Evolutionary conservation across 2,113 vertebrate genomes (phyloP).

Genomic region (Calyptommatus sinebrachiatus): DNA sequence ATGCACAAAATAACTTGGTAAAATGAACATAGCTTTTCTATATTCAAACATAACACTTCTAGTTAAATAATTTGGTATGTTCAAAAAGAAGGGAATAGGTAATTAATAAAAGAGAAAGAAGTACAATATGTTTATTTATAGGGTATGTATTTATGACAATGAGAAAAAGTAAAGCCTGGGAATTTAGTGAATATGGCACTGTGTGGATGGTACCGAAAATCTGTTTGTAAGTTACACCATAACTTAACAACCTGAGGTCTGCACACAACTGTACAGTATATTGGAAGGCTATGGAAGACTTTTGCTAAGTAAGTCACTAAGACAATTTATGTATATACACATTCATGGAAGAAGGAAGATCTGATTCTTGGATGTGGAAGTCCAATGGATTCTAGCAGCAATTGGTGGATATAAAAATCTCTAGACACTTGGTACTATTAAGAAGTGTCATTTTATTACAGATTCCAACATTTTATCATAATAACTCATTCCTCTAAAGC

Average conservation of each 20-base stretch:
- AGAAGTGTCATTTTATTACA: not conserved
- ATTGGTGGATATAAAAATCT: not conserved
- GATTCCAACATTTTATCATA: slow-evolving; percentile 34
- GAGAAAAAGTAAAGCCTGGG: no score
- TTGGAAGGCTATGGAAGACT: not conserved
- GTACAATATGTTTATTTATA: no score
- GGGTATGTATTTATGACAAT: no score
- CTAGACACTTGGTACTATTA: not conserved
- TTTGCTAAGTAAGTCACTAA: not conserved
- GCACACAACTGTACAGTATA: not conserved
- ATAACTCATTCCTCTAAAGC: slow-evolving; percentile 36
- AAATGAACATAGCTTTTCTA: not conserved
- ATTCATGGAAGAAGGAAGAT: not conserved
- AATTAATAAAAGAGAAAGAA: no score
- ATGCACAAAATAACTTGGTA: not conserved
- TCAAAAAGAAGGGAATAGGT: no score
- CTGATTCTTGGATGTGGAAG: not conserved
- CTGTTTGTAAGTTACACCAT: no score
- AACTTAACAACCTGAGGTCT: no score
- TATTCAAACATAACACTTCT: not conserved
- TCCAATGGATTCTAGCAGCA: not conserved
- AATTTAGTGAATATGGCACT: no score
- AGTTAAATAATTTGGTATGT: not conserved
- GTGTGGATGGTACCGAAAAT: no score
- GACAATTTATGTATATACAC: not conserved